Conservation (phyloP, 1,140 invertebrate genomes). For the Atta texana region DNA sequence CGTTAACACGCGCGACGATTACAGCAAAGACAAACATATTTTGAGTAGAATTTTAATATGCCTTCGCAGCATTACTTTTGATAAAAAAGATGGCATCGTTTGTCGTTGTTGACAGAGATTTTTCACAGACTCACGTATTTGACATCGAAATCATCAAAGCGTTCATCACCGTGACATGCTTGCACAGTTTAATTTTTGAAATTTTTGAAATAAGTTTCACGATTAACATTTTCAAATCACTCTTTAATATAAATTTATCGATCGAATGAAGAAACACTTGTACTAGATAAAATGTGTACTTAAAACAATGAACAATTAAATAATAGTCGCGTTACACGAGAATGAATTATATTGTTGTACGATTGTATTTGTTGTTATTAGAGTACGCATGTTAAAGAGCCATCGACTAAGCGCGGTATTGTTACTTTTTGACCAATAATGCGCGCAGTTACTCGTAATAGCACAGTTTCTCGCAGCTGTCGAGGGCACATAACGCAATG, state of each 20-base stretch:
- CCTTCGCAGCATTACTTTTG: neutral
- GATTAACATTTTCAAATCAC: neutral
- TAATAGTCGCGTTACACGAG: neutral
- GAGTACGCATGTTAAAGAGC: constrained; percentile 61
- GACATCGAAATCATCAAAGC: constrained; percentile 4
- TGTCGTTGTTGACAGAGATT: constrained; percentile 1
- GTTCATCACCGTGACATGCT: neutral
- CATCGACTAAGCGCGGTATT: constrained; percentile 50
- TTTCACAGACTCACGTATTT: constrained; percentile 19
- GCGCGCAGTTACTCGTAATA: constrained; percentile 65
- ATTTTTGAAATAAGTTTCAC: neutral
- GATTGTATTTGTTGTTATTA: constrained; percentile 20
- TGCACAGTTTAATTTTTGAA: constrained; percentile 4
- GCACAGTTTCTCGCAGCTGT: constrained; percentile 67
- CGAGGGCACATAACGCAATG: constrained; percentile 54
- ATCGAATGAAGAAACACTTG: neutral
- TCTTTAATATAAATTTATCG: constrained; percentile 31
- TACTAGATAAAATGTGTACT: neutral
- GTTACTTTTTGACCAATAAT: constrained; percentile 70
- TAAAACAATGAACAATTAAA: constrained; percentile 1
- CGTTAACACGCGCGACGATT: constrained; percentile 58
- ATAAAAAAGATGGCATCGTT: constrained; percentile 10
- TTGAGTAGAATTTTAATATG: constrained; percentile 32
- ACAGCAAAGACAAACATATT: constrained; percentile 59
- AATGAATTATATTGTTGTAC: neutral